Evolutionary conservation across 2,113 vertebrate genomes (phyloP), one percentile per base, ranked within the genome.

Genomic region (Pao palembangensis): DNA sequence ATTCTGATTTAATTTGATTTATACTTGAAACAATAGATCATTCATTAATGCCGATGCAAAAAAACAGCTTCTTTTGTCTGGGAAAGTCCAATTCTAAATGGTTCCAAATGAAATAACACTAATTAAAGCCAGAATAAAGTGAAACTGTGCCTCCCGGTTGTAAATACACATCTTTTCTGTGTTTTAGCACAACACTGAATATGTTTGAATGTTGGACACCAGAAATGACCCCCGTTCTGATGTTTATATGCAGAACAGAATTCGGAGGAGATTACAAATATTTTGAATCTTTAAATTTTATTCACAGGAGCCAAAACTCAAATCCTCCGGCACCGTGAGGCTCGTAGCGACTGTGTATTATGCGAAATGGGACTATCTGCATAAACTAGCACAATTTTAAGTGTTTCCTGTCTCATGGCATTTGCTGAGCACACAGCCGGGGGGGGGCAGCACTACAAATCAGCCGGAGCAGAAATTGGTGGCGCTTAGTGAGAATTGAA

Each of bases 371-470:
- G 6, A 21, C 20, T 59, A 56, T 54, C 20, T 56, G 60, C 31
- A 52, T 21, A 25, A 48, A 71, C 58, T 43, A 46, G 17, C 5
- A 12, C 42, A 59, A 51, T 15, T 25, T 19, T 17, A 56, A 49
- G 18, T 19, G 12, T 46, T 52, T 47, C 62, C 16, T n/a, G 50
- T 55, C n/a, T 56, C 8, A 19, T n/a, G 52, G 54, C 15, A n/a
- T 56, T 63, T 75, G 53, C 20, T 66, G 55, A 51, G 6, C n/a
- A 15, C 34, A 38, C 8, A 52, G 62, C 62, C 64, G 51, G 34
- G 61, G 61, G 52, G 61, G 61, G 49, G 58, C 17, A 75, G 28
- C 42, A 51, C 44, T 44, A 41, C 51, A 73, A 73, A 68, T 72
- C 60, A 53, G 43, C 19, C 57, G 53, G 31, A 55, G 58, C 57